These are phyloP conservation scores for Brachionus rubens DNA, from an alignment of 1,140 invertebrate species.

Conservation along the genomic window DNA sequence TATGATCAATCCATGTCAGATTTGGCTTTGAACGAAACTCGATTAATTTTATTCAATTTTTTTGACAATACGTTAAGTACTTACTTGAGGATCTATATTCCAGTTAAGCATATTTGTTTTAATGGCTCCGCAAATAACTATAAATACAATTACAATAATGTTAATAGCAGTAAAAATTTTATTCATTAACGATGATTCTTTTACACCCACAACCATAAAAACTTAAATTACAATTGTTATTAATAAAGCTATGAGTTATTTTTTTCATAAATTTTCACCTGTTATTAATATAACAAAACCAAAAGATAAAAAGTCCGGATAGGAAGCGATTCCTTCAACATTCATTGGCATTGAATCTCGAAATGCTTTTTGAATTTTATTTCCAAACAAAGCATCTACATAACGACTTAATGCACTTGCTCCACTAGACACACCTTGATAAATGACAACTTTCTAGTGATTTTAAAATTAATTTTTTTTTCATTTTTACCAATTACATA, in stretches of 20 bases:
- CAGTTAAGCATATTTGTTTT: constrained; percentile 59
- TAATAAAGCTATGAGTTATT: not conserved
- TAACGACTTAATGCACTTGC: constrained; percentile 16
- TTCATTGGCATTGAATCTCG: constrained; percentile 60
- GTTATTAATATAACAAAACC: constrained; percentile 50
- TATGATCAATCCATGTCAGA: not conserved
- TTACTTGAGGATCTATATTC: constrained; percentile 54
- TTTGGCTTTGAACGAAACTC: not conserved
- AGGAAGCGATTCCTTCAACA: constrained; percentile 64
- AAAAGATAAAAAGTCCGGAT: constrained; percentile 77
- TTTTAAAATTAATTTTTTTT: not conserved
- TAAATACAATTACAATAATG: constrained; percentile 54
- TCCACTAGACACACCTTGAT: constrained; percentile 3
- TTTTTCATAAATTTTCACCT: not conserved
- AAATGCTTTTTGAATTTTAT: constrained; percentile 53
- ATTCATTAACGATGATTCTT: constrained; percentile 63
- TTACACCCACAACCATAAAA: constrained; percentile 72
- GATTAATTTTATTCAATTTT: not conserved
- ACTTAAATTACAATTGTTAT: constrained; percentile 51
- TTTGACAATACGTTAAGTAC: not conserved
- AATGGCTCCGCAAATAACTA: constrained; percentile 59
- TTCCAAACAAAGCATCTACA: constrained; percentile 52
- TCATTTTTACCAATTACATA: constrained; percentile 72
- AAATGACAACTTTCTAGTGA: not conserved
- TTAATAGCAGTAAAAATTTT: constrained; percentile 54